These are phyloP conservation scores for Varroa destructor DNA, from an alignment of 1,140 invertebrate genomes.

Conservation along the genomic window DNA sequence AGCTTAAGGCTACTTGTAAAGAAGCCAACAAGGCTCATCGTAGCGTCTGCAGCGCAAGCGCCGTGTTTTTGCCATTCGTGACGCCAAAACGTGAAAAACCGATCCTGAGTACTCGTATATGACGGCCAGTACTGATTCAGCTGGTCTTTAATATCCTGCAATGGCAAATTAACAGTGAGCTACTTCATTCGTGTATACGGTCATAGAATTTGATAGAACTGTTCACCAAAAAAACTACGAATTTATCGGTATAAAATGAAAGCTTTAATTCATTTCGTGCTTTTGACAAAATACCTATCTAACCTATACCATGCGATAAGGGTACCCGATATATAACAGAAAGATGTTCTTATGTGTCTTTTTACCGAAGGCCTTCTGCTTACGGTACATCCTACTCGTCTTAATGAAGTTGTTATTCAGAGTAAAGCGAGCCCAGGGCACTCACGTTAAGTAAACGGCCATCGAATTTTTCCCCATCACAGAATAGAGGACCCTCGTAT, in stretches of 20 bases:
- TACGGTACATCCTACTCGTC: too few relatives aligned
- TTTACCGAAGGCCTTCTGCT: too few relatives aligned
- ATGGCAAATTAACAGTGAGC: neutral
- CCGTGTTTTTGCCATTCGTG: constrained; percentile 34
- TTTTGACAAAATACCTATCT: too few relatives aligned
- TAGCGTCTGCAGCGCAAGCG: constrained; percentile 31
- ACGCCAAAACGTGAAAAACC: constrained; percentile 31
- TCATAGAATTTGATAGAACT: too few relatives aligned
- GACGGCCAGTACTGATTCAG: constrained; percentile 31
- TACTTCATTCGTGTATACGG: neutral
- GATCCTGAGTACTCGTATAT: constrained; percentile 28
- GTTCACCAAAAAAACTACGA: too few relatives aligned
- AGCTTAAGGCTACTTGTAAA: constrained; percentile 30
- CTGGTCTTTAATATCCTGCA: constrained; percentile 27
- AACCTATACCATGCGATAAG: too few relatives aligned
- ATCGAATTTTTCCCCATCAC: constrained; percentile 13
- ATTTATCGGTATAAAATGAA: too few relatives aligned
- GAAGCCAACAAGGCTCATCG: constrained; percentile 32
- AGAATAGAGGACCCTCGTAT: neutral
- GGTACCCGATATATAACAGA: too few relatives aligned
- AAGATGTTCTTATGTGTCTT: too few relatives aligned
- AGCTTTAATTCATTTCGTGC: too few relatives aligned
- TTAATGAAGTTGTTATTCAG: too few relatives aligned
- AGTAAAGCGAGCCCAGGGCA: too few relatives aligned
- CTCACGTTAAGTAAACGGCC: constrained; percentile 3